Percentiles rank a stretch among this genome's conserved stretches.
phyloP scores from a whole-genome alignment of 1,140 invertebrate species.

The Bombus sylvicola region DNA sequence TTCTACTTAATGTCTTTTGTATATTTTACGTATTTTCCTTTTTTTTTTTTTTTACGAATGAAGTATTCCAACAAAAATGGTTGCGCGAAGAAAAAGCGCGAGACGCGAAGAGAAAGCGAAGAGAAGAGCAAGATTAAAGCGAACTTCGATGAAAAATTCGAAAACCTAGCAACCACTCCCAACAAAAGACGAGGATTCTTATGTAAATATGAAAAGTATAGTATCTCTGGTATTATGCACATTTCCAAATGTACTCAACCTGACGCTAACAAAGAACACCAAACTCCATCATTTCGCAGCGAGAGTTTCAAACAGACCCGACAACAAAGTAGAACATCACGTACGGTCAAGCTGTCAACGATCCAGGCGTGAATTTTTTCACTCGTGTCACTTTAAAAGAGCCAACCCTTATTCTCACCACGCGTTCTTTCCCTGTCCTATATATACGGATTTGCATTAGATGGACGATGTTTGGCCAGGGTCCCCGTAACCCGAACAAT shows the following conservation, averaged over 20 bases:
- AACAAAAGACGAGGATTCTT: neutral
- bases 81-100: too few species aligned
- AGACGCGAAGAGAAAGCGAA: too few species aligned
- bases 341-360: neutral
- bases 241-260: neutral
- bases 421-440: neutral
- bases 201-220: neutral
- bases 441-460: constrained; percentile 61
- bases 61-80: too few species aligned
- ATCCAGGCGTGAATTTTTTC: constrained; percentile 43
- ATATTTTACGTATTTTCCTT: too few species aligned
- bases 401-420: constrained; percentile 11
- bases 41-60: too few species aligned
- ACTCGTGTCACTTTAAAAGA: constrained; percentile 49
- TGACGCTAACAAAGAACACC: neutral
- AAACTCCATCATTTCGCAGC: neutral
- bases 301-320: neutral
- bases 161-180: too few species aligned
- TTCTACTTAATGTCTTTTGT: too few species aligned
- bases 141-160: neutral
- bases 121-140: too few species aligned
- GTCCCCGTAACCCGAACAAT: constrained; percentile 60
- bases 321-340: neutral
- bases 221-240: too few species aligned
- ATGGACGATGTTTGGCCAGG: constrained; percentile 71